Conservation (phyloP, 2,888 invertebrate genomes). For the Lithophane socia region DNA sequence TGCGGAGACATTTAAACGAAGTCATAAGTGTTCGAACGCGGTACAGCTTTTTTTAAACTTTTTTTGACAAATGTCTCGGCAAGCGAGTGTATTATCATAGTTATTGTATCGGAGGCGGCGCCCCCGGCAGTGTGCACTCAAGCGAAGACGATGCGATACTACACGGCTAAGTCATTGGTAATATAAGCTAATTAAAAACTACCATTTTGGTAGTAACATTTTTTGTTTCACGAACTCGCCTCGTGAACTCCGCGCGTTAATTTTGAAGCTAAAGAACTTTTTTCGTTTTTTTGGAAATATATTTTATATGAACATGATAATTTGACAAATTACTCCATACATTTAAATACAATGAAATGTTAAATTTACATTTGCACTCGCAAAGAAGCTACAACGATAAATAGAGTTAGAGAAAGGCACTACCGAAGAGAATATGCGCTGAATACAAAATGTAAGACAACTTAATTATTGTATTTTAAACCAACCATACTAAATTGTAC, state of each 20-base stretch:
- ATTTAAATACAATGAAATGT: constrained; percentile 32
- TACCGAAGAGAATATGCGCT: constrained; percentile 75
- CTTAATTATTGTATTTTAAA: constrained; percentile 13
- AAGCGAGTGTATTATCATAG: constrained; percentile 77
- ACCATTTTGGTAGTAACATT: constrained; percentile 65
- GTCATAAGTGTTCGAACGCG: constrained; percentile 67
- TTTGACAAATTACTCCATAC: constrained; percentile 46
- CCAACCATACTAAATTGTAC: constrained; percentile 33
- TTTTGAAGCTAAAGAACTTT: constrained; percentile 33
- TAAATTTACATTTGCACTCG: constrained; percentile 37
- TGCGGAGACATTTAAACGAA: constrained; percentile 76
- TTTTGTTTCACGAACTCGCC: constrained; percentile 43
- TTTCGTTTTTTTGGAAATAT: constrained; percentile 15
- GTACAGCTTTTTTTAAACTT: constrained; percentile 48
- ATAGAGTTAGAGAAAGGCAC: constrained; percentile 75
- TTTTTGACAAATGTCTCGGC: constrained; percentile 75
- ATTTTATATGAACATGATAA: constrained; percentile 35
- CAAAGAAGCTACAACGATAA: constrained; percentile 58
- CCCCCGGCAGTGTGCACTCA: constrained; percentile 71
- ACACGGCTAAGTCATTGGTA: constrained; percentile 70
- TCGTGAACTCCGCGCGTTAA: constrained; percentile 28
- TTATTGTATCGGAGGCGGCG: constrained; percentile 83
- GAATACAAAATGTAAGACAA: constrained; percentile 31
- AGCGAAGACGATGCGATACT: constrained; percentile 68
- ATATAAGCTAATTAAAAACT: constrained; percentile 63